Conservation (phyloP, 2,113 vertebrate genomes). For the Benitochromis conjunctus region DNA sequence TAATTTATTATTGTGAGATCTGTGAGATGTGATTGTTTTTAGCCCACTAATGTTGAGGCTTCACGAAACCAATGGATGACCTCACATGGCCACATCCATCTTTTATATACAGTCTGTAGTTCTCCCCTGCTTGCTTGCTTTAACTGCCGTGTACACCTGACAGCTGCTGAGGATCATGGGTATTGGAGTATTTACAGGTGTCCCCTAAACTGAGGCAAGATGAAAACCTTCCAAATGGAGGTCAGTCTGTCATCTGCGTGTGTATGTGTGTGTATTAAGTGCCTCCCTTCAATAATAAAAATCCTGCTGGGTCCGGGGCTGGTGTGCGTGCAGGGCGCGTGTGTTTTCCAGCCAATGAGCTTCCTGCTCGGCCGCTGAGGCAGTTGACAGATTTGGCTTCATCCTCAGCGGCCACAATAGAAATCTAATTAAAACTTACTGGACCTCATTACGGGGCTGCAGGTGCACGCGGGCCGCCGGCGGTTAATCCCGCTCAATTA, state of each 20-base stretch:
- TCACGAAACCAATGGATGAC: not conserved
- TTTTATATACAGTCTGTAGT: not conserved
- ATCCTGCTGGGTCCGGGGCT: not conserved
- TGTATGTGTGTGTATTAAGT: fast-evolving
- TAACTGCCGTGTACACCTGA: not conserved
- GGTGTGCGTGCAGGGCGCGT: not conserved
- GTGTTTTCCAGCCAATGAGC: not conserved
- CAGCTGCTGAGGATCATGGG: not conserved
- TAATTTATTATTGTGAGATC: too few relatives aligned
- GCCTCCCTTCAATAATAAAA: not conserved
- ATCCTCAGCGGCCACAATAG: constrained; percentile 15
- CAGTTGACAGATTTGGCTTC: constrained; percentile 16
- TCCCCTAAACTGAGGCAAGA: not conserved
- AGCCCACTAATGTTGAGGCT: not conserved
- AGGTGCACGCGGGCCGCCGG: constrained; percentile 52
- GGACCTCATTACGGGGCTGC: constrained; percentile 59
- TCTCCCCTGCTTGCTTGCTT: not conserved
- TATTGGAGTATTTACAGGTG: not conserved
- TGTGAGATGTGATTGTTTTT: not conserved
- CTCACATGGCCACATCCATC: too few relatives aligned
- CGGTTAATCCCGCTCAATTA: constrained; percentile 56
- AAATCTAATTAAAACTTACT: constrained; percentile 41
- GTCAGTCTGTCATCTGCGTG: not conserved
- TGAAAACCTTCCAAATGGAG: not conserved
- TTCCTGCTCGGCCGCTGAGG: not conserved